Conservation (phyloP, 2,888 invertebrate species). For the Drosophila neoperkinsi region DNA sequence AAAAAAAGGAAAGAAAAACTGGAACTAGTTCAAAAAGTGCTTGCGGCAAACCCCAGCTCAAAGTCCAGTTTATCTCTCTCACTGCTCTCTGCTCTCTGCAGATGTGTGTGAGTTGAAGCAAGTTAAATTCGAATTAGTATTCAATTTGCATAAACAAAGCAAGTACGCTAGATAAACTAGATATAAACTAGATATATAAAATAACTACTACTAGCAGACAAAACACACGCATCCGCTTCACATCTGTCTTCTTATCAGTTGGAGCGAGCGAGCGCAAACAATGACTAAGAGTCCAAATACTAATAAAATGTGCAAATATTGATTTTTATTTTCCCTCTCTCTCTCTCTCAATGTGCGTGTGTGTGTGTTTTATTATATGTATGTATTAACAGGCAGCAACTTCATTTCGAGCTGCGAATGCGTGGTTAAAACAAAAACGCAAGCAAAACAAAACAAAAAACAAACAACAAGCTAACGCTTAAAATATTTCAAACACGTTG, state of each 20-base stretch:
- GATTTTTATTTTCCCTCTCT: constrained; percentile 55
- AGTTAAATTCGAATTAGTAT: constrained; percentile 13
- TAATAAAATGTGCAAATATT: constrained; percentile 70
- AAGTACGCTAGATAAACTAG: background rate
- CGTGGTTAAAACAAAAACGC: constrained; percentile 56
- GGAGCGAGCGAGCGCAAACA: constrained; percentile 20
- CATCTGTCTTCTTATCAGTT: constrained; percentile 59
- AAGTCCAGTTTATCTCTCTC: constrained; percentile 17
- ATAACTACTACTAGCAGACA: background rate
- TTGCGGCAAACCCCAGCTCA: constrained; percentile 3
- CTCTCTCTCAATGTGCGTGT: constrained; percentile 4
- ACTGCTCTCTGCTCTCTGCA: background rate
- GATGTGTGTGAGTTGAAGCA: constrained; percentile 4
- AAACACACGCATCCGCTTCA: constrained; percentile 46
- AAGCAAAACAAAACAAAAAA: constrained; percentile 44
- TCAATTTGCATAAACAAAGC: constrained; percentile 16
- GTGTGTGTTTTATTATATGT: constrained; percentile 41
- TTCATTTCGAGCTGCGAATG: constrained; percentile 59
- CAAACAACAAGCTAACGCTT: constrained; percentile 48
- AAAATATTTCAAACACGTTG: constrained; percentile 74
- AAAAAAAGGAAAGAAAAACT: background rate
- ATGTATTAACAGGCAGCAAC: constrained; percentile 58
- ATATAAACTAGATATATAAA: constrained; percentile 18
- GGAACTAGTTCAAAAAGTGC: constrained; percentile 4
- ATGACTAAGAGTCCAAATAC: constrained; percentile 26